Base-by-base conservation (phyloP, 1,140 invertebrate species). In the Drosophila trapezifrons region DNA sequence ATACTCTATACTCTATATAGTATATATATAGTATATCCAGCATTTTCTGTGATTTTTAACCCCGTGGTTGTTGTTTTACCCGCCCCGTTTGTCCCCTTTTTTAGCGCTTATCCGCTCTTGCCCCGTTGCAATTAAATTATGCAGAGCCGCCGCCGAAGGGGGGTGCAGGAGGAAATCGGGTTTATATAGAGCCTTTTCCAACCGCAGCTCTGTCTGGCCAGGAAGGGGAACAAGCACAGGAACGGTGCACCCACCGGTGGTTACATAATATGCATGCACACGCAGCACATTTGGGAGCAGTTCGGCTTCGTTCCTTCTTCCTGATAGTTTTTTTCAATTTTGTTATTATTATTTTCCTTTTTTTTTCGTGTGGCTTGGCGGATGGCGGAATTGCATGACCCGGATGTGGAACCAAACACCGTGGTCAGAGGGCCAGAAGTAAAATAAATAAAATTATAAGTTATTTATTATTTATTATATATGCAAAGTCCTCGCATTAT, bases 201-300 rank as follows among this genome's bases (percentile, higher is more conserved):
- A 58, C 56, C 56, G 56, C 56, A 58, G 56, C 8, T 45, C 63
- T 46, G 57, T 65, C 57, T 63, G 63, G 63, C 37, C 57, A 29
- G 29, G 63, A 63, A 27, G 29, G 22, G 54, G 25, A 38, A 38
- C 25, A 38, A n/a, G 45, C 47, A 42, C 38, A 18, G 29, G 45
- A 55, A 42, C 45, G 25, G 29, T 25, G 57, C 40, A 29, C 58
- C 45, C 43, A 38, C 38, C 45, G 54, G 27, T 22, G 62, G 40
- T 64, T 74, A 52, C 65, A 70, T 74, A 80, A 78, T 80, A 80
- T 84, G 81, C 81, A 86, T 81, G 75, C 78, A 81, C 82, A 81
- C 82, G 75, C 82, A 85, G 82, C 65, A 76, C 82, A 82, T 85
- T 87, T 82, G 82, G 82, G 78, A 82, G 78, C 58, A 76, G 75